These are phyloP conservation scores for Heliangelus exortis DNA, from an alignment of 2,797 vertebrate species.

Conservation along the genomic window DNA sequence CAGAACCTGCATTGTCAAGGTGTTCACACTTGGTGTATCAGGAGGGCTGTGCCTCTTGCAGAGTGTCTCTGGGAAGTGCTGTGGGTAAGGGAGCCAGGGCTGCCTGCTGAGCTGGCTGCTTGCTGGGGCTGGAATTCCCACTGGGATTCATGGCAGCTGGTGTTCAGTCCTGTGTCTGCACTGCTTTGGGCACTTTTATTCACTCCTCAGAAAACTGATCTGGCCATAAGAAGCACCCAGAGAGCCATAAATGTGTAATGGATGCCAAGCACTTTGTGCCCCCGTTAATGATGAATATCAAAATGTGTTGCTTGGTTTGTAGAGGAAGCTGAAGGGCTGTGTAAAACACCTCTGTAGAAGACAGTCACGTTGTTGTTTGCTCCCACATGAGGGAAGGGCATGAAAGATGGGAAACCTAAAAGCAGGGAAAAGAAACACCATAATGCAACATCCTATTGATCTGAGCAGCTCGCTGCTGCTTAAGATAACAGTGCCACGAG, in stretches of 20 bases:
- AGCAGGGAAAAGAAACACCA: neutral
- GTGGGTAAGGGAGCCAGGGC: fast-evolving
- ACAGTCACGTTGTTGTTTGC: neutral
- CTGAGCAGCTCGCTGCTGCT: neutral
- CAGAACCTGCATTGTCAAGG: too few relatives aligned
- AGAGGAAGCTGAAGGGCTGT: neutral
- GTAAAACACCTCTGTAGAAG: slow-evolving; percentile 4
- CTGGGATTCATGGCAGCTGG: fast-evolving
- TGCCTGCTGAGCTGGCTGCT: neutral
- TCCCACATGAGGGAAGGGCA: neutral
- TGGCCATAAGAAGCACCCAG: neutral
- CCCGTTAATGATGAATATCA: neutral
- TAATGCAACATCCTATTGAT: slow-evolving; percentile 31
- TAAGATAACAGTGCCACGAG: neutral
- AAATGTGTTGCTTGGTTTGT: neutral
- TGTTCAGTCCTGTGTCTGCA: neutral
- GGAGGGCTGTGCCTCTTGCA: neutral
- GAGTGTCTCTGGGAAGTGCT: fast-evolving
- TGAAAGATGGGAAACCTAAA: neutral
- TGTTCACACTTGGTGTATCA: fast-evolving
- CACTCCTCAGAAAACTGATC: neutral
- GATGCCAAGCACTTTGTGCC: neutral
- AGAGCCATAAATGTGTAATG: neutral
- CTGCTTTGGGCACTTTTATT: neutral
- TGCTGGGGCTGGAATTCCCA: neutral